Evolutionary conservation across 1,140 invertebrate genomes (phyloP).

Genomic region (Drosophila littoralis): DNA sequence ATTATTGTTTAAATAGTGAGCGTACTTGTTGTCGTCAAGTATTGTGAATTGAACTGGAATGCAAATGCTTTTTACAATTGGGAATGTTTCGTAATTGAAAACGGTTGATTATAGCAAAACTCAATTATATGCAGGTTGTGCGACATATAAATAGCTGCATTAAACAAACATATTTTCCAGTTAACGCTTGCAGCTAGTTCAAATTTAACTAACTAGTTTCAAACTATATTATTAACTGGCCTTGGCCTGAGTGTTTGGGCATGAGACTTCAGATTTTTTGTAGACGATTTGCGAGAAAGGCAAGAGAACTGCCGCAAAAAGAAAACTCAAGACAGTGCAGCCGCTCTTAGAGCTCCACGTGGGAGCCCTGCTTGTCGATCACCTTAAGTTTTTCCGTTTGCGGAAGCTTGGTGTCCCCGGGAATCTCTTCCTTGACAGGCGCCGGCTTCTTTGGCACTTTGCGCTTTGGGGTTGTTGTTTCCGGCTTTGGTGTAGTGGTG

Average conservation of each 20-base stretch:
- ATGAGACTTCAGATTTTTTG: background rate
- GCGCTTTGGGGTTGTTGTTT: slow-evolving; percentile 64
- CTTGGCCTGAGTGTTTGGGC: slow-evolving; percentile 5
- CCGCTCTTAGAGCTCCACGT: slow-evolving; percentile 75
- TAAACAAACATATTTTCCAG: slow-evolving; percentile 14
- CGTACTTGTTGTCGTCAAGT: background rate
- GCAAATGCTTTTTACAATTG: slow-evolving; percentile 11
- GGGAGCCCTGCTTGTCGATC: slow-evolving; percentile 85
- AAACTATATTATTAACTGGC: slow-evolving; percentile 43
- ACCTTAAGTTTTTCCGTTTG: slow-evolving; percentile 86
- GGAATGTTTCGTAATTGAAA: slow-evolving; percentile 32
- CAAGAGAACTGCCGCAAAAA: background rate
- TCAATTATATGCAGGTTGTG: slow-evolving; percentile 59
- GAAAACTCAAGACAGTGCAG: too few relatives aligned
- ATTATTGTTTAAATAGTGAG: slow-evolving; percentile 49
- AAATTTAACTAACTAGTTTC: slow-evolving; percentile 45
- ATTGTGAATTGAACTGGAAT: slow-evolving; percentile 38
- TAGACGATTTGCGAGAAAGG: background rate
- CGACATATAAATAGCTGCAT: slow-evolving; percentile 67
- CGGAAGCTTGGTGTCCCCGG: slow-evolving; percentile 85
- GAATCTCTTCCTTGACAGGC: slow-evolving; percentile 86
- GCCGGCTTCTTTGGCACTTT: slow-evolving; percentile 82
- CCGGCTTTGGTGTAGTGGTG: slow-evolving; percentile 52
- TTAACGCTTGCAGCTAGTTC: slow-evolving; percentile 46
- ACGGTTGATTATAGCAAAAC: slow-evolving; percentile 48